phyloP scores from a whole-genome alignment of 2,888 invertebrate species.

The Lysandra bellargus region DNA sequence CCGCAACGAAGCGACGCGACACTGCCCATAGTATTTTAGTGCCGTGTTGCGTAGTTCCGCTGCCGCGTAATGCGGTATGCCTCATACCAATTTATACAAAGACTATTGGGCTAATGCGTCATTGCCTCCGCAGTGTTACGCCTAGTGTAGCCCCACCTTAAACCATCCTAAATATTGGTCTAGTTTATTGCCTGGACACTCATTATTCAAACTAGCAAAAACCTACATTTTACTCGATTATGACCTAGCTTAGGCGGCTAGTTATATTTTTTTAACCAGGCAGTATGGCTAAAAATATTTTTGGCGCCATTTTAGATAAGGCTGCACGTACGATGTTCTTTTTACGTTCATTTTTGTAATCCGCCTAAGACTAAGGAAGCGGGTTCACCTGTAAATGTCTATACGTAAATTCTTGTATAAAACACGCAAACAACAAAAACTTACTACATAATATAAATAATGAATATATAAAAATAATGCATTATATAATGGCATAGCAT shows the following conservation, averaged over 20 bases:
- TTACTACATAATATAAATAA: slow-evolving; percentile 14
- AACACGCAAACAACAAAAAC: slow-evolving; percentile 24
- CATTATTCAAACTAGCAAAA: slow-evolving; percentile 59
- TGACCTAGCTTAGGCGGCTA: not conserved
- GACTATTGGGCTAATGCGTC: too few relatives aligned
- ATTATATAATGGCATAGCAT: not conserved
- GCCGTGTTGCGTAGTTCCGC: too few relatives aligned
- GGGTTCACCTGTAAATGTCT: not conserved
- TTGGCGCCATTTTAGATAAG: not conserved
- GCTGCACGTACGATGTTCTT: not conserved
- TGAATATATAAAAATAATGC: slow-evolving; percentile 30
- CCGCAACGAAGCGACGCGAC: not conserved
- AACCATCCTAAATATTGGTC: slow-evolving; percentile 79
- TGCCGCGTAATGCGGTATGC: not conserved
- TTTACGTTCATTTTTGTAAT: not conserved
- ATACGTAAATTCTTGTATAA: not conserved
- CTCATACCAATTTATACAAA: too few relatives aligned
- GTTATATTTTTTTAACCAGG: not conserved
- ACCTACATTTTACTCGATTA: slow-evolving; percentile 45
- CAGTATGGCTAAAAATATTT: not conserved
- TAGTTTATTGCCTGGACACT: slow-evolving; percentile 73
- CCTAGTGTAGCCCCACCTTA: slow-evolving; percentile 53
- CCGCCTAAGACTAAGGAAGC: not conserved
- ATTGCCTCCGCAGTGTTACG: too few relatives aligned
- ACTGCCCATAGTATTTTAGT: not conserved